Base-by-base conservation (phyloP, 2,797 vertebrate genomes). In the Serranus cabrilla region DNA sequence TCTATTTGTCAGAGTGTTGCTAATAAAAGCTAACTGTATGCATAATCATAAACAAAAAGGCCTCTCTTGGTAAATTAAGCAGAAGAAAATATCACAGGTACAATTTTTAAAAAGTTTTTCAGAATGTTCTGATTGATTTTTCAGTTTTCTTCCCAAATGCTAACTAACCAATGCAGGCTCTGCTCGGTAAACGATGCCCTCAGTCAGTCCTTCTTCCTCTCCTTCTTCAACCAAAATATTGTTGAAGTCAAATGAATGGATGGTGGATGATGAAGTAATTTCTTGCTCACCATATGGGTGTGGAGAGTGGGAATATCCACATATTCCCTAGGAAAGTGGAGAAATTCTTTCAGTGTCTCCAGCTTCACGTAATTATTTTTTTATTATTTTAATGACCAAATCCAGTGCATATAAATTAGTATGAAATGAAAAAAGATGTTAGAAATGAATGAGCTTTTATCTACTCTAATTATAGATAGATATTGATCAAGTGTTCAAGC, bases 101-200 rank as follows among this genome's bases (percentile, higher is more conserved):
- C 2, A 40, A 66, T 69, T 69, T 37, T 72, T 62, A 69, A 16
- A 13, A 34, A 7, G 3, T 78, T 59, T 71, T 39, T 66, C 39
- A 66, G 12, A 25, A 45, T 65, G 31, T 55, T 66, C 25, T 74
- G 47, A 64, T 85, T 84, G 74, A 77, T 84, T 78, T 52, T 61
- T 49, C 27, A 34, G 11, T 73, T 77, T 72, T 43, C 7, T 65
- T 58, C 43, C 75, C 71, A 76, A 65, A 88, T 60, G 65, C 92
- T 91, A 93, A 94, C 93, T 93, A 94, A 98, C 97, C 97, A 98
- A 94, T 96, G 97, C 97, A 88, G 97, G 95, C 90, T 97, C 96
- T 93, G 97, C 97, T 93, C 90, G 96, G 94, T 97, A 97, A 93
- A 97, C 90, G 92, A 95, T 92, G 93, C 93, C 93, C 94, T 96